Evolutionary conservation across 2,113 vertebrate species (phyloP).

Genomic region (Pteronura brasiliensis): DNA sequence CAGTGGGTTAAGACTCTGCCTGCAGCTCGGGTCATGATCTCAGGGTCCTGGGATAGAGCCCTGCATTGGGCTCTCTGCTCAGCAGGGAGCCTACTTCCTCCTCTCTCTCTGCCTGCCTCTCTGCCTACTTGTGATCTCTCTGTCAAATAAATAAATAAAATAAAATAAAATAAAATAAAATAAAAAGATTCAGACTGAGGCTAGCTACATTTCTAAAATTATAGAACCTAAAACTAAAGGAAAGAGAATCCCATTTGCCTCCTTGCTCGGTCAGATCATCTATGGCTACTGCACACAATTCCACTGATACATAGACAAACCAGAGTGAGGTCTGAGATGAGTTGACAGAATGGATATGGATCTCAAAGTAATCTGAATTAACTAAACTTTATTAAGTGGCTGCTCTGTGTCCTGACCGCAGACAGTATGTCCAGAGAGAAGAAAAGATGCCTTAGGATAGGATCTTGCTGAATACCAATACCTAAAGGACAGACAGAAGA

Average conservation of each 20-base stretch:
- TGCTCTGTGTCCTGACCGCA: neutral
- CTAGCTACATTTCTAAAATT: neutral
- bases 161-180: too few species aligned
- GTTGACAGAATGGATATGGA: neutral
- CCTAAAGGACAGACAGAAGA: neutral
- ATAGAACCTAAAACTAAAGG: neutral
- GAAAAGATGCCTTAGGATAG: neutral
- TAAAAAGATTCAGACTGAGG: too few species aligned
- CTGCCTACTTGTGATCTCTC: too few species aligned
- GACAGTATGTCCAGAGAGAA: neutral
- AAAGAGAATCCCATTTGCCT: neutral
- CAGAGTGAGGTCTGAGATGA: neutral
- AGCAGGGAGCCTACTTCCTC: too few species aligned
- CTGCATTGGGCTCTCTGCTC: too few species aligned
- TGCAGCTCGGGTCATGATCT: too few species aligned
- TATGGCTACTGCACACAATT: neutral
- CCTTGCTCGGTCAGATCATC: neutral
- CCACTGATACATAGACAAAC: neutral
- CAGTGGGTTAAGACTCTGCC: too few species aligned
- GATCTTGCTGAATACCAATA: neutral
- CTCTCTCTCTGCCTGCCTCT: too few species aligned
- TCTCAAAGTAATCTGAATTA: constrained; percentile 14
- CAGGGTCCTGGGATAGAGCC: too few species aligned
- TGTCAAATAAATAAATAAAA: too few species aligned
- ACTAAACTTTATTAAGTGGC: neutral